A percentile compares a stretch with the other conserved stretches of the same genome.
phyloP scores from a whole-genome alignment of 2,888 invertebrate species.

The Helicoverpa assulta region DNA sequence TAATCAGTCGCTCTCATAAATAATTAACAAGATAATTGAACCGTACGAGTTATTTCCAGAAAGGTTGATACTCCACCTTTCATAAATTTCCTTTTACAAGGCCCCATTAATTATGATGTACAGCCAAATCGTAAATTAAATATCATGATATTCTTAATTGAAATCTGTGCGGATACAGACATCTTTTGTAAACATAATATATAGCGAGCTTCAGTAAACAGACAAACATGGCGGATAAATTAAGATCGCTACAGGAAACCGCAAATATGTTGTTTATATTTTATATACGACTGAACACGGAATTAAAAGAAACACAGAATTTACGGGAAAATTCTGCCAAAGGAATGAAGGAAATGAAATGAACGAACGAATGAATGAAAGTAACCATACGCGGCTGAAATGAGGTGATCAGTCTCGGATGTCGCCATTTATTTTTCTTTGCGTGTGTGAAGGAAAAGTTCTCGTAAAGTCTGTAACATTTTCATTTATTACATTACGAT shows the following conservation, averaged over 20 bases:
- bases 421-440: conserved; percentile 12
- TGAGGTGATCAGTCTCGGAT: conserved; percentile 24
- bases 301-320: conserved; percentile 36
- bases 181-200: conserved; percentile 24
- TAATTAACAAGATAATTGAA: no score
- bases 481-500: background rate
- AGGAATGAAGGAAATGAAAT: conserved; percentile 19
- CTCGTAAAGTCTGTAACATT: background rate
- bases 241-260: conserved; percentile 43
- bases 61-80: background rate
- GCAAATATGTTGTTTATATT: conserved; percentile 43
- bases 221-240: conserved; percentile 26
- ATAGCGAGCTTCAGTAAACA: conserved; percentile 16
- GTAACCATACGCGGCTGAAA: conserved; percentile 9
- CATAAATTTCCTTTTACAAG: background rate
- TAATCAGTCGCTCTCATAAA: no score
- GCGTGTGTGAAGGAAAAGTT: background rate
- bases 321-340: conserved; percentile 3
- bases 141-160: conserved; percentile 6
- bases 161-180: conserved; percentile 2
- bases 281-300: conserved; percentile 22
- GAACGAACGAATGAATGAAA: conserved; percentile 15
- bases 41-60: background rate
- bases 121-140: background rate
- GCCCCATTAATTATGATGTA: background rate